These are phyloP conservation scores for Arge pagana DNA, from an alignment of 2,888 invertebrate genomes.

Conservation along the genomic window DNA sequence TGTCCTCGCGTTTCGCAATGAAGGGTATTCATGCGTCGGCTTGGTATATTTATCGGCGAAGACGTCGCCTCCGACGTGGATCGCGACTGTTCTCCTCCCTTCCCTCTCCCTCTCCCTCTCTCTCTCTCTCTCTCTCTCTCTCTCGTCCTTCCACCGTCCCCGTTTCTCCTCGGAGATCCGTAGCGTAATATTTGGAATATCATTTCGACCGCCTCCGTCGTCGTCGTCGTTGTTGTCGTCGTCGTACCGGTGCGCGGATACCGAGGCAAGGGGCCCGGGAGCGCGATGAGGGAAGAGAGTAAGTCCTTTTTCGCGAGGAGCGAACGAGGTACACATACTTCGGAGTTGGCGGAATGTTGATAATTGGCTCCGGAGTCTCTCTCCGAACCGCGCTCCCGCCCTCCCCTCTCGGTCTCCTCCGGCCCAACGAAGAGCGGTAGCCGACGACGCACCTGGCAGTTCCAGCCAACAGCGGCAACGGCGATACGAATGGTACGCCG, in stretches of 20 bases:
- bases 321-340: too few species aligned
- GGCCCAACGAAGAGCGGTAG: slow-evolving; percentile 1
- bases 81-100: slow-evolving; percentile 34
- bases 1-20: neutral
- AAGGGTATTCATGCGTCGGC: slow-evolving; percentile 52
- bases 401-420: slow-evolving; percentile 37
- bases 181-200: too few species aligned
- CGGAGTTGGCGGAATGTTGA: slow-evolving; percentile 50
- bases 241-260: too few species aligned
- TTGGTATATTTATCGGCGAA: slow-evolving; percentile 49
- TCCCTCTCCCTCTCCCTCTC: neutral
- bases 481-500: slow-evolving; percentile 5
- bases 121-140: neutral
- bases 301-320: too few species aligned
- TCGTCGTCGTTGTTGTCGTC: too few species aligned
- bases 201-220: too few species aligned
- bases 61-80: slow-evolving; percentile 25
- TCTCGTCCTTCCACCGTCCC: neutral
- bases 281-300: too few species aligned
- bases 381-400: slow-evolving; percentile 45
- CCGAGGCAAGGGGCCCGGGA: too few species aligned
- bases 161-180: too few species aligned
- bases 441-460: slow-evolving; percentile 2
- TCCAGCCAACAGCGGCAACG: neutral
- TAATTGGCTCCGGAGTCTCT: slow-evolving; percentile 60